Base-by-base conservation (phyloP, 1,140 invertebrate genomes). In the Armadillidium nasatum region DNA sequence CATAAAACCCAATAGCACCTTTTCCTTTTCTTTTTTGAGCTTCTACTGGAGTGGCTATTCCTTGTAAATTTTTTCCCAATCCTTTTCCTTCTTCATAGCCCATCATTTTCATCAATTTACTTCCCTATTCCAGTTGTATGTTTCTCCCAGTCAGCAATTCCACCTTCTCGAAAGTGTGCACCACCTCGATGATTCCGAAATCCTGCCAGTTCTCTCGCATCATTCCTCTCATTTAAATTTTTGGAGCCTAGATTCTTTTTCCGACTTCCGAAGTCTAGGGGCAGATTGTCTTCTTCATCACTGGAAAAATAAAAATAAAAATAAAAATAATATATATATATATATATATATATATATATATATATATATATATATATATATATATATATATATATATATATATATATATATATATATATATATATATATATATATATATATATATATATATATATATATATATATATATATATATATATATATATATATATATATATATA, bases 51-150 rank as follows among this genome's bases (percentile, higher is more conserved):
- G 93, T 92, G 11, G 91, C 91, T 75, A 99, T 98, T 83, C 98
- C 98, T 85, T 99, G 96, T 23, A 96, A 86, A 79, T 93, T 89
- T 86, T 97, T 98, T 50, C 98, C 98, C 10, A 99, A 86, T 84
- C 97, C 98, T 88, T 93, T 96, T 3, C 97, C 97, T 21, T 94
- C 93, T 87, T 97, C 89, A 83, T 94, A 98, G 81, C 98, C 97
- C 97, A 99, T 99, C 88, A 97, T 91, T 67, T 94, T 86, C 43
- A 98, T 85, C 0, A 99, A 85, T 85, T 98, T 98, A 50, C 94
- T 92, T 23, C 96, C n/a, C 96, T 83, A 98, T 97, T 68, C 96
- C 96, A 86, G 93, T 95, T 0, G 95, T 98, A 84, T 98, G 92
- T 81, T 90, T 92, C 84, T 98, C 95, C 95, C 95, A 99, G 76